A percentile compares a stretch with the other conserved stretches of the same genome.
Conservation (phyloP, 2,888 invertebrate species). For the Agrotis clavis region DNA sequence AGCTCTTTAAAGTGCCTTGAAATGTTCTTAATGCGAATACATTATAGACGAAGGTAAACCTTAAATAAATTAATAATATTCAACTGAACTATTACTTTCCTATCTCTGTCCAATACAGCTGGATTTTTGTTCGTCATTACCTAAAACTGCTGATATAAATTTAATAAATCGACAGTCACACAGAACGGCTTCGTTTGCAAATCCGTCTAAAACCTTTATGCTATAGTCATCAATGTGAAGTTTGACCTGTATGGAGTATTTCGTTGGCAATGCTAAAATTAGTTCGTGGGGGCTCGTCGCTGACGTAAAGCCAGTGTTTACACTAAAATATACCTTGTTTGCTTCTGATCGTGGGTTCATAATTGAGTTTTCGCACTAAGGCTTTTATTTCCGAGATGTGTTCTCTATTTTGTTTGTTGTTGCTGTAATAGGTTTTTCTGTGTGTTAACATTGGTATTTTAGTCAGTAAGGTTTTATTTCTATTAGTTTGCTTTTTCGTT, state of each 20-base stretch:
- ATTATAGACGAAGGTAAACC: conserved; percentile 35
- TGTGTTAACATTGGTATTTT: conserved; percentile 4
- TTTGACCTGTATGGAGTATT: conserved; percentile 27
- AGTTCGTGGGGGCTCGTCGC: conserved; percentile 69
- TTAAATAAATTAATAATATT: background rate
- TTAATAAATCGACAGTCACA: background rate
- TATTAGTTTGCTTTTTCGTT: conserved; percentile 11
- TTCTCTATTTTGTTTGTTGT: conserved; percentile 27
- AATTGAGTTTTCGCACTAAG: conserved; percentile 39
- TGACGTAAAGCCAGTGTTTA: conserved; percentile 53
- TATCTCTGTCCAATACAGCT: too few relatives aligned
- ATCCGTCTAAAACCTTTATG: conserved; percentile 12
- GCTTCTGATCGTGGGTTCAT: conserved; percentile 37
- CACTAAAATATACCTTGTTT: conserved; percentile 43
- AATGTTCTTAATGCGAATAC: conserved; percentile 28
- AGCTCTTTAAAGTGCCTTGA: background rate
- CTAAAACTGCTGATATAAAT: background rate
- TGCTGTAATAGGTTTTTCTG: conserved; percentile 18
- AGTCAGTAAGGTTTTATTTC: background rate
- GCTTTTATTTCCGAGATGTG: conserved; percentile 25
- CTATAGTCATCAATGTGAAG: conserved; percentile 24
- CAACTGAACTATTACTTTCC: background rate
- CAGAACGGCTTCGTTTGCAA: conserved; percentile 11
- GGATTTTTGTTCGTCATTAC: background rate
- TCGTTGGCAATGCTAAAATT: conserved; percentile 68